A percentile compares a stretch with the other conserved stretches of the same genome.
Evolutionary conservation across 2,888 invertebrate genomes (phyloP).

Genomic region (Gasteruption jaculator): DNA sequence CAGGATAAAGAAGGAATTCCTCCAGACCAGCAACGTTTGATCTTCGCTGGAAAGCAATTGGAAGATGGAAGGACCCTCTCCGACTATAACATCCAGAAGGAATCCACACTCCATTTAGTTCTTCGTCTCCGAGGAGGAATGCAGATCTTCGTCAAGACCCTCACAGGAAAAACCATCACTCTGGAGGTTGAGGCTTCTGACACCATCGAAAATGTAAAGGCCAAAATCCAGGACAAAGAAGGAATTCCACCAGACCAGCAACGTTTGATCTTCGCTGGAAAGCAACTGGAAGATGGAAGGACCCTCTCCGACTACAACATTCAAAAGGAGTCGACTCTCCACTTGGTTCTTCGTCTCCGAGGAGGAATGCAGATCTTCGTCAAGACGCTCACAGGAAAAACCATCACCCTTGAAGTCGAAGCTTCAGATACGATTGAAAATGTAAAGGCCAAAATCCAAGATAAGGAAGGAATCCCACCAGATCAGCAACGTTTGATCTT

Average conservation of each 20-base stretch:
- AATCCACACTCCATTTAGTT: slow-evolving; percentile 59
- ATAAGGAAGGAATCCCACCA: slow-evolving; percentile 75
- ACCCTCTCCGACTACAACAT: too few species aligned
- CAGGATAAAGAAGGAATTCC: slow-evolving; percentile 80
- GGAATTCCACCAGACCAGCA: slow-evolving; percentile 56
- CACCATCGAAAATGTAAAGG: slow-evolving; percentile 56
- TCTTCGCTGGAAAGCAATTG: slow-evolving; percentile 89
- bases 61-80: slow-evolving; percentile 89
- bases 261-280: slow-evolving; percentile 56
- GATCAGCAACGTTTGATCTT: too few species aligned
- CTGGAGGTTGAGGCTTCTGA: slow-evolving; percentile 55
- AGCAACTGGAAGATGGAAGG: slow-evolving; percentile 60
- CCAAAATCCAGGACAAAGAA: slow-evolving; percentile 53
- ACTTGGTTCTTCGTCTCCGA: slow-evolving; percentile 56
- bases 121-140: slow-evolving; percentile 36
- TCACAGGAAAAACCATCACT: slow-evolving; percentile 56
- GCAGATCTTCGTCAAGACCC: slow-evolving; percentile 61
- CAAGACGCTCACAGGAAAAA: slow-evolving; percentile 84
- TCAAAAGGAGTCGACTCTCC: slow-evolving; percentile 58
- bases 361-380: slow-evolving; percentile 82
- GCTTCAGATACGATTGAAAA: slow-evolving; percentile 87
- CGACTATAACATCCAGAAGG: slow-evolving; percentile 91
- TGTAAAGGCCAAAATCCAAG: slow-evolving; percentile 86
- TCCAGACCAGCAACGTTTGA: slow-evolving; percentile 78
- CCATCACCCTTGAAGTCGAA: slow-evolving; percentile 84